phyloP scores from a whole-genome alignment of 2,113 vertebrate species.

The Natator depressus region DNA sequence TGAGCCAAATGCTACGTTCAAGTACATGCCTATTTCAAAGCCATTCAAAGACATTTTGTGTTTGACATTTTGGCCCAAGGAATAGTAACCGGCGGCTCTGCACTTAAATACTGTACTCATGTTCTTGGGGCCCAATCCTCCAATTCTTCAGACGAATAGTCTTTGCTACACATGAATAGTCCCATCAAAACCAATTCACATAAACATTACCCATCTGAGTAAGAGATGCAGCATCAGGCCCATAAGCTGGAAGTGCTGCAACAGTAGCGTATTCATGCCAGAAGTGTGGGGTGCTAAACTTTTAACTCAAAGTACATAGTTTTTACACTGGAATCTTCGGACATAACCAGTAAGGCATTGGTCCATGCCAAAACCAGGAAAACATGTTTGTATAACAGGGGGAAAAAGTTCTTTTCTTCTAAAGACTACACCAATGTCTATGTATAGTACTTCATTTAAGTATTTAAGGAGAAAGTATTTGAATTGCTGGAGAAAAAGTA shows the following conservation, averaged over 20 bases:
- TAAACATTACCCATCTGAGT: background rate
- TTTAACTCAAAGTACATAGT: background rate
- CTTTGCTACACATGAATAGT: accelerated
- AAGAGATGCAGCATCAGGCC: background rate
- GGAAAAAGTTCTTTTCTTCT: background rate
- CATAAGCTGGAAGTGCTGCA: background rate
- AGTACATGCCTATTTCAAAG: accelerated
- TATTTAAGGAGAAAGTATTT: background rate
- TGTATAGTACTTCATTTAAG: too few relatives aligned
- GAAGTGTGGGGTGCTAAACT: background rate
- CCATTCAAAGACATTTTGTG: background rate
- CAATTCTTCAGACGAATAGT: background rate
- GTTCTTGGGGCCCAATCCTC: background rate
- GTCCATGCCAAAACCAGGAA: background rate
- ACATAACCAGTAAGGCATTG: background rate
- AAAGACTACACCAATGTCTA: background rate
- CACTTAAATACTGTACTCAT: background rate
- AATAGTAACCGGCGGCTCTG: background rate
- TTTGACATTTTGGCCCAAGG: background rate
- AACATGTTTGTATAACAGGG: background rate
- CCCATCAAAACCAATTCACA: background rate
- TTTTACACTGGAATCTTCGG: background rate
- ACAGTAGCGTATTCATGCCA: background rate
- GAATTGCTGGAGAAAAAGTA: background rate
- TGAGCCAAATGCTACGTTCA: background rate